Evolutionary conservation across 2,113 vertebrate genomes (phyloP).

Genomic region (Coptodon rendalli): DNA sequence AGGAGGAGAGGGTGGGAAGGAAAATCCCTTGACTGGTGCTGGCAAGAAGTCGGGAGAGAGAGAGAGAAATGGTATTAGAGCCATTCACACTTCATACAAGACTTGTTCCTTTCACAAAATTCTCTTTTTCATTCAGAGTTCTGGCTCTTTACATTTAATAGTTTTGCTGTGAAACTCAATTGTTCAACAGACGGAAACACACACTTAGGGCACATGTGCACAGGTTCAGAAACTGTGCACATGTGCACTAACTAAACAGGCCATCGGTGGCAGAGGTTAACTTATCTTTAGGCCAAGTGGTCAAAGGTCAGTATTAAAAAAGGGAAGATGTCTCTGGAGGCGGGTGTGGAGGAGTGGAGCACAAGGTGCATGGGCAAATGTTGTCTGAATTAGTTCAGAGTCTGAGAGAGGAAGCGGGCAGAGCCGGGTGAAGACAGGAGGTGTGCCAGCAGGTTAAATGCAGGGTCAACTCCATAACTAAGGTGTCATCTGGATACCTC

Average conservation of each 20-base stretch:
- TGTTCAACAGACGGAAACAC: neutral
- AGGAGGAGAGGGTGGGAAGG: conserved; percentile 63
- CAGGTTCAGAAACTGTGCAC: neutral
- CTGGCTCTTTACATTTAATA: neutral
- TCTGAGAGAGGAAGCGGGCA: neutral
- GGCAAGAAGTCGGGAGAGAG: conserved; percentile 36
- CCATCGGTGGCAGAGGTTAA: conserved; percentile 13
- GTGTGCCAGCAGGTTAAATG: conserved; percentile 42
- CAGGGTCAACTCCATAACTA: conserved; percentile 36
- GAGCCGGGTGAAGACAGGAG: conserved; percentile 11
- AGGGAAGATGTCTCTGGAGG: conserved; percentile 19
- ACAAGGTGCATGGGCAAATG: conserved; percentile 16
- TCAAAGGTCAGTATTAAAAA: conserved; percentile 45
- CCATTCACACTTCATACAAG: conserved; percentile 22
- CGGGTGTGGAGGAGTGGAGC: neutral
- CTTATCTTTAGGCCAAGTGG: conserved; percentile 50
- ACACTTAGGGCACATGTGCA: neutral
- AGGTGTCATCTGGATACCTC: conserved; percentile 28
- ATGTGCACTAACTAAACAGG: neutral
- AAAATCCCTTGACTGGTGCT: conserved; percentile 60
- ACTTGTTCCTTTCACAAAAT: conserved; percentile 2
- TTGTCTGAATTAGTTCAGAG: conserved; percentile 4
- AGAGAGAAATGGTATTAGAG: conserved; percentile 11
- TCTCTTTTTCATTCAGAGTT: neutral
- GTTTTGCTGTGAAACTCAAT: neutral